These are phyloP conservation scores for Diarsia brunnea DNA, from an alignment of 2,888 invertebrate species.

Conservation along the genomic window DNA sequence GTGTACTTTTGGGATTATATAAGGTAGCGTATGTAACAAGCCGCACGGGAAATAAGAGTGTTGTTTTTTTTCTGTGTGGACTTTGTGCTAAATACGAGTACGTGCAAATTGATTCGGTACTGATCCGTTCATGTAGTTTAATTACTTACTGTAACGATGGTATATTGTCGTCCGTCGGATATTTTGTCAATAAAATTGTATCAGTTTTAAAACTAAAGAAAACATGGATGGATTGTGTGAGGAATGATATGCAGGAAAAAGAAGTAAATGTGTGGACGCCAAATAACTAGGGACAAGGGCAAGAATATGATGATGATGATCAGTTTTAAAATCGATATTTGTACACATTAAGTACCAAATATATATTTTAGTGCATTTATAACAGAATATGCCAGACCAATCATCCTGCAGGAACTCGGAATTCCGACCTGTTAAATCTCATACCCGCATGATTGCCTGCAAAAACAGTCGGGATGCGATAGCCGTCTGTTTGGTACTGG, in stretches of 20 bases:
- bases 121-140: background rate
- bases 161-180: background rate
- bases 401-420: background rate
- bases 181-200: background rate
- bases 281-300: no score
- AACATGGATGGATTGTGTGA: no score
- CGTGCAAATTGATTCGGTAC: conserved; percentile 62
- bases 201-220: background rate
- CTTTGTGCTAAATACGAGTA: conserved; percentile 62
- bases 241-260: no score
- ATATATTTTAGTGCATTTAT: background rate
- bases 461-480: conserved; percentile 6
- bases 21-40: conserved; percentile 72
- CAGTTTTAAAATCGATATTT: background rate
- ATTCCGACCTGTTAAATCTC: background rate
- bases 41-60: conserved; percentile 68
- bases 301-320: background rate
- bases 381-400: background rate
- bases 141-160: conserved; percentile 23
- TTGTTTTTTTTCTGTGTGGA: conserved; percentile 64
- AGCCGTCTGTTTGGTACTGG: background rate
- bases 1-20: conserved; percentile 73
- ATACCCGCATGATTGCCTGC: background rate
- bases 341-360: background rate
- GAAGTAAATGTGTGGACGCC: no score